Evolutionary conservation across 2,113 vertebrate genomes (phyloP).

Genomic region (Platichthys flesus): DNA sequence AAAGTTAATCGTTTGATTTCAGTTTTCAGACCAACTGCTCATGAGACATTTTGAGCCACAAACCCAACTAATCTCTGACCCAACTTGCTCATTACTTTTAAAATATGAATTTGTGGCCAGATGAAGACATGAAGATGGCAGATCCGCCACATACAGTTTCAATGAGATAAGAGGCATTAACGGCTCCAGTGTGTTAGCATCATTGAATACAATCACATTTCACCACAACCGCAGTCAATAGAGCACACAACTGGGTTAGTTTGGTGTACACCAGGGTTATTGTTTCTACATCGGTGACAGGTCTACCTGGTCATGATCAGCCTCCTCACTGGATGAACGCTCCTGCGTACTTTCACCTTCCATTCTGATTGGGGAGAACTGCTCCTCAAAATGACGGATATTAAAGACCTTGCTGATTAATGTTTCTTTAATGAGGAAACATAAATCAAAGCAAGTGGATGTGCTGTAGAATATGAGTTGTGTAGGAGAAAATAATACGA

Average conservation of each 20-base stretch:
- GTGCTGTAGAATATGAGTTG: neutral
- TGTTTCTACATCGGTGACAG: neutral
- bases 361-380: conserved; percentile 45
- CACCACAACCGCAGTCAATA: neutral
- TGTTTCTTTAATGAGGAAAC: neutral
- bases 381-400: conserved; percentile 62
- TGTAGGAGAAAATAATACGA: neutral
- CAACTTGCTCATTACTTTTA: neutral
- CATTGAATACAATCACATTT: conserved; percentile 8
- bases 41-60: neutral
- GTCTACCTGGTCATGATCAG: conserved; percentile 73
- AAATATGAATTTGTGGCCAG: neutral
- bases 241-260: neutral
- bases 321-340: conserved; percentile 46
- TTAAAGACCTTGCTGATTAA: conserved; percentile 16
- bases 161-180: neutral
- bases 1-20: neutral
- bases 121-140: neutral
- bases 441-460: neutral
- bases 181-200: neutral
- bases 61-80: neutral
- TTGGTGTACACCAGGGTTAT: neutral
- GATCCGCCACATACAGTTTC: neutral
- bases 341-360: conserved; percentile 66
- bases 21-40: neutral